Conservation (phyloP, 2,888 invertebrate genomes). For the Buathra laborator region DNA sequence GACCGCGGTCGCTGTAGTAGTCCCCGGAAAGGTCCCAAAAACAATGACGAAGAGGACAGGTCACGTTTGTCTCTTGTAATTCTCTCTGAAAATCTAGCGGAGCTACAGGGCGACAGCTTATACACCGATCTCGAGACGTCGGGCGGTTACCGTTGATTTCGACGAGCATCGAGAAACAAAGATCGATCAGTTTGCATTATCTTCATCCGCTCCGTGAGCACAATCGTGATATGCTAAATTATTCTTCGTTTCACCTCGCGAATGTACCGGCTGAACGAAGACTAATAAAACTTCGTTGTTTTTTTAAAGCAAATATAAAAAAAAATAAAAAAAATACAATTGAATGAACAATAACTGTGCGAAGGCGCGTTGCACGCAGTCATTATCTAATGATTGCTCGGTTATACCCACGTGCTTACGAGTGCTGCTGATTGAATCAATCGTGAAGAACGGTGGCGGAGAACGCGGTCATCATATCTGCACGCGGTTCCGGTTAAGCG, state of each 20-base stretch:
- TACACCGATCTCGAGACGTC: not conserved
- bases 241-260: not conserved
- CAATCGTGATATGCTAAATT: slow-evolving; percentile 27
- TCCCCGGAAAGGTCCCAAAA: slow-evolving; percentile 50
- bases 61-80: slow-evolving; percentile 62
- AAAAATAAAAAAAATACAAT: slow-evolving; percentile 35
- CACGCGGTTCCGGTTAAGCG: slow-evolving; percentile 43
- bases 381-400: slow-evolving; percentile 57
- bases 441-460: slow-evolving; percentile 31
- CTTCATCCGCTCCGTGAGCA: slow-evolving; percentile 23
- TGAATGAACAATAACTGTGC: slow-evolving; percentile 38
- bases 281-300: not conserved
- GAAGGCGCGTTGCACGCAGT: slow-evolving; percentile 29
- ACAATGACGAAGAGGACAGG: slow-evolving; percentile 63
- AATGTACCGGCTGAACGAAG: not conserved
- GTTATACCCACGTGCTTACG: slow-evolving; percentile 36
- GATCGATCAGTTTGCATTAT: slow-evolving; percentile 58
- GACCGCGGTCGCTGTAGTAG: slow-evolving; percentile 48
- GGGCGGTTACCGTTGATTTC: slow-evolving; percentile 21
- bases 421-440: slow-evolving; percentile 55
- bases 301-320: slow-evolving; percentile 6
- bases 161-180: slow-evolving; percentile 43
- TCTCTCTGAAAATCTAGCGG: slow-evolving; percentile 17
- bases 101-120: not conserved
- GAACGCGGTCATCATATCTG: slow-evolving; percentile 56